Conservation (phyloP, 2,888 invertebrate species). For the Baronia brevicornis region DNA sequence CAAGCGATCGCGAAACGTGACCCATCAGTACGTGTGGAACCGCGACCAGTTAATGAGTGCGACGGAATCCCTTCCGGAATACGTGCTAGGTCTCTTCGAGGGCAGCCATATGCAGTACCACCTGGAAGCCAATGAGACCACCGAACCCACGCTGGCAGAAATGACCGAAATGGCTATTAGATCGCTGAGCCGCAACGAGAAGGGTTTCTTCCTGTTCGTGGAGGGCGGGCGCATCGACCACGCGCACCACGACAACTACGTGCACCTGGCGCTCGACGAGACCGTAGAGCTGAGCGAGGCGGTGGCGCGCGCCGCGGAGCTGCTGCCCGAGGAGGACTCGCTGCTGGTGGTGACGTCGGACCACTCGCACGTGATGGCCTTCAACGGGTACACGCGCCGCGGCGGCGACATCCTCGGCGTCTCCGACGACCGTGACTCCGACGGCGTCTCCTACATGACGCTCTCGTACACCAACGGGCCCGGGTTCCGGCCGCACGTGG, state of each 20-base stretch:
- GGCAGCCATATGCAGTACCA: constrained; percentile 79
- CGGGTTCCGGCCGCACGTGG: constrained; percentile 46
- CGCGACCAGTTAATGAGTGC: constrained; percentile 68
- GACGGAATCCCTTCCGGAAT: constrained; percentile 66
- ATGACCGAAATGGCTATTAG: constrained; percentile 75
- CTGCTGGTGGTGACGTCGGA: constrained; percentile 83
- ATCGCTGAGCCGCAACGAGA: constrained; percentile 72
- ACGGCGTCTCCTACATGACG: constrained; percentile 66
- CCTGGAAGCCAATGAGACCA: constrained; percentile 53
- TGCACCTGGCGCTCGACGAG: constrained; percentile 77
- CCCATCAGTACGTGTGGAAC: constrained; percentile 73
- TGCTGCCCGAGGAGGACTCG: constrained; percentile 73
- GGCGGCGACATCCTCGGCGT: constrained; percentile 35
- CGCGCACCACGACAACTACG: constrained; percentile 74
- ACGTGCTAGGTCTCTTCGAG: constrained; percentile 78
- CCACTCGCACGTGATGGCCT: constrained; percentile 81
- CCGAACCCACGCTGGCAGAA: constrained; percentile 43
- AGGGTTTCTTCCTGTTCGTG: constrained; percentile 83
- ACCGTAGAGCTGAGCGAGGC: constrained; percentile 77
- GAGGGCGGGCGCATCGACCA: constrained; percentile 77
- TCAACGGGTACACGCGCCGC: constrained; percentile 78
- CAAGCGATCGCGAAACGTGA: constrained; percentile 46
- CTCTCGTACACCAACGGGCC: constrained; percentile 77
- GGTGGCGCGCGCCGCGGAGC: constrained; percentile 46
- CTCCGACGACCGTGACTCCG: constrained; percentile 41